Base-by-base conservation (phyloP, 2,113 vertebrate species). In the Myotis davidii region DNA sequence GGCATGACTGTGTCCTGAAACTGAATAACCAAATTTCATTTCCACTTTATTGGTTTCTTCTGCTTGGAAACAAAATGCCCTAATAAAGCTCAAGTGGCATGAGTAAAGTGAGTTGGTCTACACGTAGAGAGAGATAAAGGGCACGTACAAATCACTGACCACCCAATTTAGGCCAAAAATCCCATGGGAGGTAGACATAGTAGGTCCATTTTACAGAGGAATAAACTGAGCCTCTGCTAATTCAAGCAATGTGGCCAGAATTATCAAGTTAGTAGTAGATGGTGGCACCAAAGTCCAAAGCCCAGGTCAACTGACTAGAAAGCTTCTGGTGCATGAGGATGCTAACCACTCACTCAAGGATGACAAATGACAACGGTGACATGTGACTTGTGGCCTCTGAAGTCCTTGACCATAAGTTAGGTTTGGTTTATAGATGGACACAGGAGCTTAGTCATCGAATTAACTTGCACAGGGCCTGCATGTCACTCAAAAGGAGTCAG, bases 381-480 rank as follows among this genome's bases (percentile, higher is more conserved):
- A 29, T 0, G 0, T 84, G 54, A 85, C 77, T 56, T 79, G 64
- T 61, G 70, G 59, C 84, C 93, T 82, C 96, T 94, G 90, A 95
- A 94, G 85, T 73, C 12, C 90, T 87, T 84, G 88, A 94, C 83
- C 9, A 0, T 90, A 56, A 2, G 1, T 9, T 96, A 54, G 1
- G 0, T 82, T 98, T 97, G n/a, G 84, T 79, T 90, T 84, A 42
- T 82, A 79, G 34, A 87, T 23, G 79, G 90, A 77, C 85, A 74
- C 70, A 70, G 0, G 2, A 73, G 25, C 9, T 90, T 95, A 48
- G 93, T 95, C 89, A 95, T 93, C 77, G 95, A 91, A 65, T 65
- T 86, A 94, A 88, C 56, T 96, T 96, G 94, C 97, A 82, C 67
- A 93, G 85, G 59, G 64, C 39, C 69, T 77, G 52, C 65, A 92